phyloP scores from a whole-genome alignment of 35 echinoderm and acorn worm species.

The Holothuria glaberrima region DNA sequence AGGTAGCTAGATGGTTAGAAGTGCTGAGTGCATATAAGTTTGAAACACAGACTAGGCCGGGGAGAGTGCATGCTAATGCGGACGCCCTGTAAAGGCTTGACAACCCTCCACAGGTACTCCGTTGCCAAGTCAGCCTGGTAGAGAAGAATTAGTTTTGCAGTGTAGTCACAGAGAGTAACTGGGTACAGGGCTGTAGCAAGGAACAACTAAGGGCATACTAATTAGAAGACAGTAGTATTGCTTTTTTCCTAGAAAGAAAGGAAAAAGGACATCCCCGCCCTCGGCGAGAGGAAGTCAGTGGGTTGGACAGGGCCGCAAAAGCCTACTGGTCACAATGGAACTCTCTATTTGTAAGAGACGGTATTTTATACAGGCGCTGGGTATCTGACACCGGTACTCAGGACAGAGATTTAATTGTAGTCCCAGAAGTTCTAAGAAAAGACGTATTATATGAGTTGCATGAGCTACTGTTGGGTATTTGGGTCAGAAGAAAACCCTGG shows the following conservation, averaged over 20 bases:
- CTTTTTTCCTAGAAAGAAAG: not conserved
- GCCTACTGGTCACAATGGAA: slow-evolving; percentile 44
- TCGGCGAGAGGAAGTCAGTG: not conserved
- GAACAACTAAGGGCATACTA: not conserved
- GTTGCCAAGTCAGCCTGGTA: not conserved
- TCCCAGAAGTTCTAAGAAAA: slow-evolving; percentile 21
- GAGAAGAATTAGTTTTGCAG: not conserved
- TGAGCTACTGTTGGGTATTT: slow-evolving; percentile 29
- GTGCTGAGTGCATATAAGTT: slow-evolving; percentile 50
- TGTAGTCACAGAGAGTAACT: not conserved
- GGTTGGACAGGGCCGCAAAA: not conserved
- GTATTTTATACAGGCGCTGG: not conserved
- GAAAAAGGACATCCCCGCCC: not conserved
- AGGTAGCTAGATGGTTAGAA: slow-evolving; percentile 66
- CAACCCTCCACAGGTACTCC: not conserved
- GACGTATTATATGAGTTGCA: slow-evolving; percentile 29
- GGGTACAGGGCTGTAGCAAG: not conserved
- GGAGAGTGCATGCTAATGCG: slow-evolving; percentile 54
- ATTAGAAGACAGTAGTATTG: not conserved
- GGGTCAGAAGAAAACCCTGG: slow-evolving; percentile 12
- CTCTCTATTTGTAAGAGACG: slow-evolving; percentile 7
- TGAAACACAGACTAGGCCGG: slow-evolving; percentile 34
- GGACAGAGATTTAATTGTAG: not conserved
- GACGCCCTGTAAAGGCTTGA: slow-evolving; percentile 18
- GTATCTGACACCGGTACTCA: slow-evolving; percentile 28